Evolutionary conservation across 1,140 invertebrate species (phyloP).

Genomic region (Aphis gossypii): DNA sequence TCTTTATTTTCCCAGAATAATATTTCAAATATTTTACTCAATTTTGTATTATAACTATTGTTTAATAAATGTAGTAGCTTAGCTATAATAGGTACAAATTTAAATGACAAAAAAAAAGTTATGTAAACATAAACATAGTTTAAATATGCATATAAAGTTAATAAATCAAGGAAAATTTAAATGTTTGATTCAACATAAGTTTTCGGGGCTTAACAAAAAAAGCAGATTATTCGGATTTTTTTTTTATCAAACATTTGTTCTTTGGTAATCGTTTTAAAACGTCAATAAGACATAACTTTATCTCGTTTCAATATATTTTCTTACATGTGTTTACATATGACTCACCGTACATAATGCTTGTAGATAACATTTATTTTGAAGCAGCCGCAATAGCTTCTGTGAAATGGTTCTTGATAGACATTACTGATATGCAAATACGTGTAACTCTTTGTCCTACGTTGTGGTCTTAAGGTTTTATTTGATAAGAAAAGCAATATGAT

Average conservation of each 20-base stretch:
- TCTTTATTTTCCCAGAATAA: too few relatives aligned
- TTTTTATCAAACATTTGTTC: neutral
- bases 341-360: neutral
- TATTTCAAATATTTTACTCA: neutral
- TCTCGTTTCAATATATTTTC: neutral
- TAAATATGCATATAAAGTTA: neutral
- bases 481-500: slow-evolving; percentile 1
- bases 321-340: neutral
- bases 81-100: neutral
- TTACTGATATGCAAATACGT: slow-evolving; percentile 27
- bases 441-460: neutral
- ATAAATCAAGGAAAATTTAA: neutral
- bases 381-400: neutral
- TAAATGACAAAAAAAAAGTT: neutral
- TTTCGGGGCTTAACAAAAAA: neutral
- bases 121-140: neutral
- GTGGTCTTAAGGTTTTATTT: neutral
- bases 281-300: slow-evolving; percentile 14
- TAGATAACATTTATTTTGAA: slow-evolving; percentile 16
- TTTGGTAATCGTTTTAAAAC: neutral
- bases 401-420: neutral
- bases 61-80: too few relatives aligned
- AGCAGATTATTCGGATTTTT: neutral
- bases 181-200: neutral
- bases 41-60: too few relatives aligned